Conservation (phyloP, 1,140 invertebrate species). For the Apolygus lucorum region DNA sequence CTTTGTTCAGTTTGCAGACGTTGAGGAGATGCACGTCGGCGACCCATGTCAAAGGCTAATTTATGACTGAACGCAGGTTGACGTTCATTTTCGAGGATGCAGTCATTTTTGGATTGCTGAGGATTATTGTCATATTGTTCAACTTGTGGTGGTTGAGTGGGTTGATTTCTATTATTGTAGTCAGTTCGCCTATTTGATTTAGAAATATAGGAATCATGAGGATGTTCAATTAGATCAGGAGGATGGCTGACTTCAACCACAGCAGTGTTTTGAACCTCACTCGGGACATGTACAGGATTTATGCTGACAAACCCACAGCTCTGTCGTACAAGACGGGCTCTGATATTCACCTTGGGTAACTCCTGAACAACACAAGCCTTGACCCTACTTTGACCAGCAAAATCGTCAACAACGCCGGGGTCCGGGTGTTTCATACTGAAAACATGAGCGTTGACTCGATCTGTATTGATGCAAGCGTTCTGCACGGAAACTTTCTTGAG, state of each 20-base stretch:
- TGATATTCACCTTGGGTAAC: constrained; percentile 20
- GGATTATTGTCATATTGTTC: no score
- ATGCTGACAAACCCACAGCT: constrained; percentile 17
- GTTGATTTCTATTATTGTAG: no score
- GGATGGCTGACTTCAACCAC: constrained; percentile 19
- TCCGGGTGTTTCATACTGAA: neutral
- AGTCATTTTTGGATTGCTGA: no score
- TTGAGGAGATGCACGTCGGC: no score
- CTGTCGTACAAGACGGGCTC: constrained; percentile 19
- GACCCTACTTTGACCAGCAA: neutral
- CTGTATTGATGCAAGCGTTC: neutral
- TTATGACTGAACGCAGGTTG: neutral
- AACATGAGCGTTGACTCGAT: constrained; percentile 1
- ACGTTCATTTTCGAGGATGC: no score
- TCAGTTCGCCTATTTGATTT: no score
- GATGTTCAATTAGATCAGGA: no score
- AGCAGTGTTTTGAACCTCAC: constrained; percentile 11
- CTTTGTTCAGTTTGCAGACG: no score
- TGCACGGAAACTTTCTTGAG: neutral
- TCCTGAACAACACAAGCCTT: constrained; percentile 14
- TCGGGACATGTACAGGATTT: neutral
- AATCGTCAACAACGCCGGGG: neutral
- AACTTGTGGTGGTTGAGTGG: no score
- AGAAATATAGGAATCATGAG: no score
- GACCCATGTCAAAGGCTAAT: neutral